Conservation (phyloP, 2,113 vertebrate species). For the Megaleporinus macrocephalus region DNA sequence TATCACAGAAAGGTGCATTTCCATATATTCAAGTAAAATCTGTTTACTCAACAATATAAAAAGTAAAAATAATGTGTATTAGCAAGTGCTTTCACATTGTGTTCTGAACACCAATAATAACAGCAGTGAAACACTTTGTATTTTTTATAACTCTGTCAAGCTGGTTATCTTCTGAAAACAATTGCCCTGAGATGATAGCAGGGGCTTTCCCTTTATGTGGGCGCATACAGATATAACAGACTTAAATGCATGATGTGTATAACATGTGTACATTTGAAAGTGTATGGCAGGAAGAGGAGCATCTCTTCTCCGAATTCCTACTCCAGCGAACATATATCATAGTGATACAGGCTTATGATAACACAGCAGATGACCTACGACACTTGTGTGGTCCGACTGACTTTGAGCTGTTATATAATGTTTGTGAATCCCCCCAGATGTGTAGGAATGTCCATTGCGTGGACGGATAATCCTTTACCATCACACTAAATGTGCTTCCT, state of each 20-base stretch:
- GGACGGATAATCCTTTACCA: conserved; percentile 27
- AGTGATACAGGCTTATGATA: conserved; percentile 32
- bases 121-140: conserved; percentile 26
- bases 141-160: neutral
- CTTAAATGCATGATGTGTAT: conserved; percentile 18
- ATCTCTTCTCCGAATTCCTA: conserved; percentile 15
- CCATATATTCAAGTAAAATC: conserved; percentile 6
- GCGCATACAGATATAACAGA: conserved; percentile 7
- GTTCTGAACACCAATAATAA: conserved; percentile 3
- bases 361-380: conserved; percentile 12
- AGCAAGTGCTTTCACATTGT: neutral
- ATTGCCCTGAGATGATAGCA: neutral
- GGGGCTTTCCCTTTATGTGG: conserved; percentile 11
- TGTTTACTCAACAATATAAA: neutral
- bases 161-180: neutral
- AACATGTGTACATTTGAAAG: conserved; percentile 20
- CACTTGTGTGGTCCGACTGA: conserved; percentile 10
- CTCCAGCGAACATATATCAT: conserved; percentile 34
- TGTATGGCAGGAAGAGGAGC: conserved; percentile 1
- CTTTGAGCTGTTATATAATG: conserved; percentile 43
- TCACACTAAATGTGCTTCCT: neutral
- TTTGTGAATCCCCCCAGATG: neutral
- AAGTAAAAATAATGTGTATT: neutral
- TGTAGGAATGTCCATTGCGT: conserved; percentile 26
- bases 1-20: neutral